Conservation (phyloP, 2,113 vertebrate genomes). For the Xiphophorus hellerii region DNA sequence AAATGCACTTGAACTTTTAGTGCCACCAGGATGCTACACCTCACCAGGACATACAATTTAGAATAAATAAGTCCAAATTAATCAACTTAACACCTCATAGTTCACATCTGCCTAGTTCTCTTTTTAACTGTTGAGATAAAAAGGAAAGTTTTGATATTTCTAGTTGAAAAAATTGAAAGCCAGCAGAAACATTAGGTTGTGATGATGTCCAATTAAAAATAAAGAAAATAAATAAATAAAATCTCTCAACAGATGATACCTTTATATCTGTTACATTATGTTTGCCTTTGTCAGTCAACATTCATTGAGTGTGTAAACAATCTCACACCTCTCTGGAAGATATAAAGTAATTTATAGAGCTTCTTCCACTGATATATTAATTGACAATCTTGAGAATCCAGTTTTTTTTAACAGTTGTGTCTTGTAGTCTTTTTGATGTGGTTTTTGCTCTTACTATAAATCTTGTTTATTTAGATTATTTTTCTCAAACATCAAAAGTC, state of each 20-base stretch:
- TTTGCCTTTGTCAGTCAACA: background rate
- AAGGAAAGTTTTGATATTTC: background rate
- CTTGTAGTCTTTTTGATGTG: constrained; percentile 33
- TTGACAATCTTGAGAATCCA: constrained; percentile 52
- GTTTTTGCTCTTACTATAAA: constrained; percentile 53
- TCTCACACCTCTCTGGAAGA: background rate
- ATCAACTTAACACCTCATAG: no score
- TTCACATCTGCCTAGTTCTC: no score
- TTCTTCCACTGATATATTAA: constrained; percentile 42
- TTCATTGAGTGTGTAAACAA: background rate
- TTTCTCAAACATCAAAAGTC: constrained; percentile 62
- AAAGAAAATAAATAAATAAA: background rate
- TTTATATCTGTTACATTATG: background rate
- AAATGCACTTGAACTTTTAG: no score
- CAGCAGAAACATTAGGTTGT: background rate
- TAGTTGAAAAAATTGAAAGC: background rate
- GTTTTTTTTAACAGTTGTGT: constrained; percentile 53
- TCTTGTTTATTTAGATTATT: constrained; percentile 74
- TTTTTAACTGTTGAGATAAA: no score
- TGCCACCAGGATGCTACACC: no score
- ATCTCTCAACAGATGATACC: background rate
- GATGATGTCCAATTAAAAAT: background rate
- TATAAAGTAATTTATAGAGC: background rate
- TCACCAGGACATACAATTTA: no score
- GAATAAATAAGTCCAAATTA: no score